Evolutionary conservation across 2,888 invertebrate genomes (phyloP).

Genomic region (Caenorhabditis sp.): DNA sequence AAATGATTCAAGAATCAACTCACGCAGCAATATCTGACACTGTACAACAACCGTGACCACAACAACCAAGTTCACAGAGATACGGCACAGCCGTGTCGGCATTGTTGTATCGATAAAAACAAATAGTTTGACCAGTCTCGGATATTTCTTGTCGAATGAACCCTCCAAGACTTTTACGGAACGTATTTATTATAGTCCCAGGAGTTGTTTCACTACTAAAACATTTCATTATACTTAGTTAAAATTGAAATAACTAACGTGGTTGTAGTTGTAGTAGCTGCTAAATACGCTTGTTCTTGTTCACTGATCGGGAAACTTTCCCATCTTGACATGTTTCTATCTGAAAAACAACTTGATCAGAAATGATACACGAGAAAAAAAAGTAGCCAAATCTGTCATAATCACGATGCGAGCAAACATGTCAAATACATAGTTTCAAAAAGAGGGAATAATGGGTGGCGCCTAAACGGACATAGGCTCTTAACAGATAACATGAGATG

Average conservation of each 20-base stretch:
- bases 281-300: conserved; percentile 60
- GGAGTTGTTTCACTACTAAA: background rate
- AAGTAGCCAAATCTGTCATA: background rate
- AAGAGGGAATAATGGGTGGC: background rate
- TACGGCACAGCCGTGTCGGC: conserved; percentile 59
- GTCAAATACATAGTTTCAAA: background rate
- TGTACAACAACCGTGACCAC: conserved; percentile 62
- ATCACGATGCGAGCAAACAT: background rate
- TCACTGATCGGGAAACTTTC: conserved; percentile 59
- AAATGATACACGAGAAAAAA: background rate
- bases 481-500: background rate
- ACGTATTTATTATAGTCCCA: background rate
- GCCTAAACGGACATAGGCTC: background rate
- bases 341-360: background rate
- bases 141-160: conserved; percentile 61
- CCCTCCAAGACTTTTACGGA: conserved; percentile 47
- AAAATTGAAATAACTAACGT: background rate
- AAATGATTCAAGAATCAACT: background rate
- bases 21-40: conserved; percentile 59
- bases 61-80: conserved; percentile 64
- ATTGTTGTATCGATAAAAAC: conserved; percentile 56
- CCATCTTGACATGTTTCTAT: conserved; percentile 54
- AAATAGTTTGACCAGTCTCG: conserved; percentile 62
- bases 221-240: background rate
- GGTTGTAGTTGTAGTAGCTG: conserved; percentile 55